phyloP scores from a whole-genome alignment of 2,888 invertebrate genomes.

The Synanthedon formicaeformis region DNA sequence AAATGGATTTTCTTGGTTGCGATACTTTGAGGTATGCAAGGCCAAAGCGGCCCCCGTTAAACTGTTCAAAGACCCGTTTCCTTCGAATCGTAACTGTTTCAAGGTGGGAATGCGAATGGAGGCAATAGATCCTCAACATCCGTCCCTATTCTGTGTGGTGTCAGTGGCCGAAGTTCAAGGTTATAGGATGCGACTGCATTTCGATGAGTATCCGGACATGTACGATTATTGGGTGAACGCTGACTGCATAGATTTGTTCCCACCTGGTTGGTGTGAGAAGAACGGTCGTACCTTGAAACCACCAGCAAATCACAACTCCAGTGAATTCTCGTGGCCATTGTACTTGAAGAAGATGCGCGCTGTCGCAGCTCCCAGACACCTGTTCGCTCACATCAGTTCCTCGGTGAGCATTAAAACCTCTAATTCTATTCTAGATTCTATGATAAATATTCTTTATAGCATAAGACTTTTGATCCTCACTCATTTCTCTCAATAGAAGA shows the following conservation, averaged over 20 bases:
- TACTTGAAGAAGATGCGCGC: slow-evolving; percentile 83
- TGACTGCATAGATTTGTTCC: slow-evolving; percentile 92
- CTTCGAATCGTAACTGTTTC: slow-evolving; percentile 80
- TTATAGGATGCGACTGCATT: slow-evolving; percentile 86
- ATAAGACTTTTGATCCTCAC: no score
- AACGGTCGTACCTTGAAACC: slow-evolving; percentile 83
- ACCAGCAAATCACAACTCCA: slow-evolving; percentile 75
- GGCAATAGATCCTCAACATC: slow-evolving; percentile 93
- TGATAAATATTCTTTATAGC: no score
- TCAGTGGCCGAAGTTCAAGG: slow-evolving; percentile 86
- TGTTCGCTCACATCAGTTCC: slow-evolving; percentile 78
- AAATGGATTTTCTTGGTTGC: slow-evolving; percentile 82
- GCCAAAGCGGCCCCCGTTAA: slow-evolving; percentile 81
- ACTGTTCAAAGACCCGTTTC: slow-evolving; percentile 83
- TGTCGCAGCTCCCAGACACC: slow-evolving; percentile 80
- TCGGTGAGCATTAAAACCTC: slow-evolving; percentile 50
- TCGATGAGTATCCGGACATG: slow-evolving; percentile 89
- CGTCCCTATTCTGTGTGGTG: slow-evolving; percentile 88
- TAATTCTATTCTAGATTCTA: no score
- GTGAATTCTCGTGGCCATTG: slow-evolving; percentile 83
- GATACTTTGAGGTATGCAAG: slow-evolving; percentile 79
- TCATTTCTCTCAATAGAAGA: no score
- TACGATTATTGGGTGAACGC: slow-evolving; percentile 96
- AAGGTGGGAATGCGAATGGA: slow-evolving; percentile 91
- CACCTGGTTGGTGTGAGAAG: slow-evolving; percentile 93